Evolutionary conservation across 1,140 invertebrate genomes (phyloP).

Genomic region (Leguminivora glycinivorella): DNA sequence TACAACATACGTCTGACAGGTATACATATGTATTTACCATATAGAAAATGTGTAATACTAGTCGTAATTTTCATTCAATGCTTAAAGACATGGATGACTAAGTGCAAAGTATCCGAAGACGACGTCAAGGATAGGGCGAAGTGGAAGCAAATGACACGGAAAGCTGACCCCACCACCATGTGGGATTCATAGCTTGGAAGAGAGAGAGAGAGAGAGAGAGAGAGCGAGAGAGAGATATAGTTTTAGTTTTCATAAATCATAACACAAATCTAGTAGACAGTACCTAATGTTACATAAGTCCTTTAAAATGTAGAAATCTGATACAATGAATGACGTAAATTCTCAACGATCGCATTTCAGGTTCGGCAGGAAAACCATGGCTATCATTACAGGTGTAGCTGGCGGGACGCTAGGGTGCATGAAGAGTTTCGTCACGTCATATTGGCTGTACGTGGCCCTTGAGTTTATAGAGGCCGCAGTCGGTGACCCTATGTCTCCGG

Average conservation of each 20-base stretch:
- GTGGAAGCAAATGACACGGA: too few species aligned
- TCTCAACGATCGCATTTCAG: constrained; percentile 41
- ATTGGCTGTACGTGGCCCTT: constrained; percentile 54
- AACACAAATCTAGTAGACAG: too few species aligned
- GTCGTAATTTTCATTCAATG: neutral
- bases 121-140: too few species aligned
- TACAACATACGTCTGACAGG: constrained; percentile 20
- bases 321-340: constrained; percentile 27
- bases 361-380: constrained; percentile 53
- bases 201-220: too few species aligned
- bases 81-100: too few species aligned
- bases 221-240: too few species aligned
- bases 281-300: neutral
- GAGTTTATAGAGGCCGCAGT: constrained; percentile 61
- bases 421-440: constrained; percentile 53
- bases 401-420: constrained; percentile 53
- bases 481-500: constrained; percentile 55
- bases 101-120: too few species aligned
- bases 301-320: constrained; percentile 27
- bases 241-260: neutral
- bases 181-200: too few species aligned
- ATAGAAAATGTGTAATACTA: neutral
- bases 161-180: too few species aligned
- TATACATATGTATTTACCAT: neutral
- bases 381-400: constrained; percentile 47